Percentiles rank a stretch among this genome's conserved stretches.
Conservation (phyloP, 2,113 vertebrate genomes). For the Campylorhamphus procurvoides region DNA sequence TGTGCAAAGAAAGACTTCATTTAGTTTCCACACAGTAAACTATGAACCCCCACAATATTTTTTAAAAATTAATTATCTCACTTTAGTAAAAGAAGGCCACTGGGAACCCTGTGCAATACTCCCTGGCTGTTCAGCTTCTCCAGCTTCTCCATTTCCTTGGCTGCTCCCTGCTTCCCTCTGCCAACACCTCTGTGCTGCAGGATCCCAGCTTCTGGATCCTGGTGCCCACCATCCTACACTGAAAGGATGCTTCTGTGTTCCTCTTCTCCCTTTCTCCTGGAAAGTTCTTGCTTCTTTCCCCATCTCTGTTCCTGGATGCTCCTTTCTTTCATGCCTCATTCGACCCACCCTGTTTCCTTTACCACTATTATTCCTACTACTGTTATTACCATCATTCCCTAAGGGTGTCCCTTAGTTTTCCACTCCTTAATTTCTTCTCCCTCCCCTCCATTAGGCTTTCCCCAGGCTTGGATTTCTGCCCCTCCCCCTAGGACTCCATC, state of each 20-base stretch:
- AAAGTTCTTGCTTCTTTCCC: not conserved
- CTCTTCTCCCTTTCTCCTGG: not conserved
- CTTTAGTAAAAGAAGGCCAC: not conserved
- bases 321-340: not conserved
- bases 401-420: not conserved
- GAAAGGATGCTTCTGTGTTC: not conserved
- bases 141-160: not conserved
- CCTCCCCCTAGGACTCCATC: not conserved
- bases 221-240: accelerated
- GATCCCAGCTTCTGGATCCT: not conserved
- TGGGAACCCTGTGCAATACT: not conserved
- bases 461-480: not conserved
- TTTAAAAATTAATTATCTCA: not conserved
- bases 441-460: not conserved
- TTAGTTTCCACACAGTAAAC: not conserved
- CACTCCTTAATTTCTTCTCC: not conserved
- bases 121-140: not conserved
- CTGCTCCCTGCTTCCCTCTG: not conserved
- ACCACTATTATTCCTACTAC: not conserved
- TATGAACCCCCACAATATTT: not conserved
- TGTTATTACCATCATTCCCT: not conserved
- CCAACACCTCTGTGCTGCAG: not conserved
- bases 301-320: not conserved
- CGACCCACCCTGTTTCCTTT: not conserved
- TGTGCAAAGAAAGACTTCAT: not conserved